Percentiles rank a stretch among this genome's conserved stretches.
These are phyloP conservation scores for Benthosema pterotum DNA, from an alignment of 2,797 vertebrate species.

Conservation along the genomic window DNA sequence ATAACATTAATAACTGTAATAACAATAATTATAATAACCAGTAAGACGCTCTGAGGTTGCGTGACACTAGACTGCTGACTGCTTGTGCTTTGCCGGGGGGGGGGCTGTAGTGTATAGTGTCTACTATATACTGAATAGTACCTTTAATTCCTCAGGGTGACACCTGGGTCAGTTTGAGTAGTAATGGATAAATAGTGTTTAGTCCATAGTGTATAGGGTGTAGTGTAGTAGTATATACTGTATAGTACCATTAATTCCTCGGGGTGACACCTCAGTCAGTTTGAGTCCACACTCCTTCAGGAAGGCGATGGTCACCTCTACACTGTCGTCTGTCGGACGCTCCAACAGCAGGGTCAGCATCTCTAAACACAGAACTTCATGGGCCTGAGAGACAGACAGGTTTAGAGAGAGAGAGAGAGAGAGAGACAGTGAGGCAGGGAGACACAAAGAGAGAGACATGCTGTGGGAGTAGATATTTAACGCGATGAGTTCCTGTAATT, in stretches of 20 bases:
- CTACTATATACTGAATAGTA: too few relatives aligned
- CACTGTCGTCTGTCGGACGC: constrained; percentile 95
- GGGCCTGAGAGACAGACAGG: constrained; percentile 81
- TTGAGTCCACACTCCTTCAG: constrained; percentile 97
- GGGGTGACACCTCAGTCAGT: constrained; percentile 93
- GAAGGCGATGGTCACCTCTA: constrained; percentile 96
- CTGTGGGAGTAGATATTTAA: too few relatives aligned
- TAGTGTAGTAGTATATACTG: too few relatives aligned
- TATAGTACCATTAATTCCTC: constrained; percentile 91
- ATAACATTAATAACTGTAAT: background rate
- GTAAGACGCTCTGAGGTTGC: too few relatives aligned
- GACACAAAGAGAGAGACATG: background rate
- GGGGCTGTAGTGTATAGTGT: too few relatives aligned
- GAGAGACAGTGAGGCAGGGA: background rate
- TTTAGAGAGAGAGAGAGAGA: background rate
- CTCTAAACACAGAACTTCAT: constrained; percentile 95
- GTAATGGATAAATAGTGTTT: too few relatives aligned
- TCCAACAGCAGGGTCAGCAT: constrained; percentile 97
- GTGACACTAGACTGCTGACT: too few relatives aligned
- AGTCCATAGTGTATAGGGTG: too few relatives aligned
- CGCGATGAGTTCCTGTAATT: too few relatives aligned
- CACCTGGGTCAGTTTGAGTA: too few relatives aligned
- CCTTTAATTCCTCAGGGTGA: too few relatives aligned
- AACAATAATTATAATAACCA: background rate
- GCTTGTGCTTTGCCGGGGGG: too few relatives aligned